Base-by-base conservation (phyloP, 1,140 invertebrate species). In the Papilio glaucus region DNA sequence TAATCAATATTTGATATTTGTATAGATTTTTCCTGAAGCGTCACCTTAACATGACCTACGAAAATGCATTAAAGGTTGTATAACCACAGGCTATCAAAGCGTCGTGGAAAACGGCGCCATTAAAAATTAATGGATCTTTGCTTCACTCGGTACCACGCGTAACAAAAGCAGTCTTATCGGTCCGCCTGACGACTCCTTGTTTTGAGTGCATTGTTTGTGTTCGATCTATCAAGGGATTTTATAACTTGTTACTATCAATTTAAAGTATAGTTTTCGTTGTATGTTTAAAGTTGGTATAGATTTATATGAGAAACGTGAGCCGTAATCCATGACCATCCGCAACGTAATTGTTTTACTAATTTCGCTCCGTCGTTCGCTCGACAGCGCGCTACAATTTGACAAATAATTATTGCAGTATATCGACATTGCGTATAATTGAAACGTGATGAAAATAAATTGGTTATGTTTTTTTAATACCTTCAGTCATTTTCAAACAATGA, bases 261-360 rank as follows among this genome's bases (percentile, higher is more conserved):
- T 72, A 67, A 38, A 38, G 7, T 24, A 39, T 29, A 39, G 29
- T 71, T 74, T 18, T 45, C 26, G 21, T 72, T 39, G 8, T 70
- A 26, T 38, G 38, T 33, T 15, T 68, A 57, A n/a, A n/a, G 74
- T 72, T 72, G 61, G 72, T 74, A 73, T 69, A 72, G 65, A 77
- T 80, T 69, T 74, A 75, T 77, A 69, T 74, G 71, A 67, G 57
- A 75, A 81, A 79, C 80, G 77, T 79, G 77, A 77, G 62, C 65
- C 41, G 8, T 53, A 73, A 68, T 73, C 80, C 80, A 79, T 82
- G 80, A 82, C 80, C 80, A 77, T 69, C 69, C 77, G 7, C 75
- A 81, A 81, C 70, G 73, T 71, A 71, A 77, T 71, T 33, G 38
- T 9, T 37, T 49, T 73, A 69, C 26, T 39, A 77, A 65, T 71